Evolutionary conservation across 2,797 vertebrate genomes (phyloP).

Genomic region (Acrocephalus scirpaceus): DNA sequence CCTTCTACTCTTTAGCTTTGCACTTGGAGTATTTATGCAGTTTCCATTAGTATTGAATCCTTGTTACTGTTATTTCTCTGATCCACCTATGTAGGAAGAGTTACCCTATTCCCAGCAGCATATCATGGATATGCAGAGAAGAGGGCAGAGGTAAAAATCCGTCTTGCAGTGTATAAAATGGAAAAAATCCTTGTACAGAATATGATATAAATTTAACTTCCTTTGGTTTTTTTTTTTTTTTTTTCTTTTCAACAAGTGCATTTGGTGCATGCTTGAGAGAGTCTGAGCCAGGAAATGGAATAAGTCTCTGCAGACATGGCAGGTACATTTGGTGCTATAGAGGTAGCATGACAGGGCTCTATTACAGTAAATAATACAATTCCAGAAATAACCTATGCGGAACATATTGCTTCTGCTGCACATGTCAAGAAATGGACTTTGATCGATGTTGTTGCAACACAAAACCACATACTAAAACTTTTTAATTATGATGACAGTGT

Average conservation of each 20-base stretch:
- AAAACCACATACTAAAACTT: slow-evolving; percentile 74
- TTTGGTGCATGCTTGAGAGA: slow-evolving; percentile 46
- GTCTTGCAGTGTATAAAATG: background rate
- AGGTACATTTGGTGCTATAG: slow-evolving; percentile 54
- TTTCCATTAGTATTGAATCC: background rate
- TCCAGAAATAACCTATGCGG: slow-evolving; percentile 77
- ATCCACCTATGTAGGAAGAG: background rate
- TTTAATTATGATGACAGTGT: slow-evolving; percentile 75
- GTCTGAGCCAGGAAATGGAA: slow-evolving; percentile 27
- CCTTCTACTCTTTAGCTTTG: background rate
- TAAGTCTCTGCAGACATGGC: slow-evolving; percentile 24
- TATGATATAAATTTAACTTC: background rate
- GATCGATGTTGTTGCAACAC: slow-evolving; percentile 71
- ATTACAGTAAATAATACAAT: slow-evolving; percentile 77
- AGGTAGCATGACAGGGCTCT: slow-evolving; percentile 63
- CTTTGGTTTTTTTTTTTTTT: background rate
- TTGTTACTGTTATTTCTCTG: background rate
- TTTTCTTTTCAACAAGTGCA: background rate
- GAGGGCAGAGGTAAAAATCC: background rate
- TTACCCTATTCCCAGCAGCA: background rate
- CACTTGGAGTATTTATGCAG: background rate
- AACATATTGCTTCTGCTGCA: slow-evolving; percentile 76
- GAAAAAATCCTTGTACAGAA: background rate
- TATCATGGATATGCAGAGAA: background rate
- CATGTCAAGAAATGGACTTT: slow-evolving; percentile 73